Conservation (phyloP, 2,888 invertebrate species). For the Macrosoma leucophasiata region DNA sequence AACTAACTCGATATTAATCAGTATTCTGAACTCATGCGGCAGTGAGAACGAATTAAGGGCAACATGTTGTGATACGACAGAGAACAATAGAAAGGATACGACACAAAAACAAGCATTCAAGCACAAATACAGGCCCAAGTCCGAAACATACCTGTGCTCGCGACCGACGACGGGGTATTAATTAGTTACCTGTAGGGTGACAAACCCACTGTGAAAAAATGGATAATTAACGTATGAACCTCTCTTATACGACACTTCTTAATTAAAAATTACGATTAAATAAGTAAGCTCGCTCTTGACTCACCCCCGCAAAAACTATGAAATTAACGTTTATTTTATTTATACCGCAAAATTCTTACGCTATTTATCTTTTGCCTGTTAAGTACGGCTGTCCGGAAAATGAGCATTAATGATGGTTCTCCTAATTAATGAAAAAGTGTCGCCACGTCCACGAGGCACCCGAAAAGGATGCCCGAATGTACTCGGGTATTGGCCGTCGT, state of each 20-base stretch:
- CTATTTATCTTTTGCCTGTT: too few relatives aligned
- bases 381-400: constrained; percentile 48
- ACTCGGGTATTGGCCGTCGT: constrained; percentile 63
- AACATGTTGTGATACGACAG: constrained; percentile 63
- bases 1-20: constrained; percentile 43
- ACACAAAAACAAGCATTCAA: constrained; percentile 58
- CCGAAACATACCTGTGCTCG: constrained; percentile 42
- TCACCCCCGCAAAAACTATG: too few relatives aligned
- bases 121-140: constrained; percentile 46
- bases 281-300: too few relatives aligned
- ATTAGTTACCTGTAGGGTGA: constrained; percentile 65
- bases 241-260: too few relatives aligned
- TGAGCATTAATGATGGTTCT: constrained; percentile 61
- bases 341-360: too few relatives aligned
- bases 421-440: constrained; percentile 72
- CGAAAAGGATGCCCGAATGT: constrained; percentile 65
- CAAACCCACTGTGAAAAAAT: too few relatives aligned
- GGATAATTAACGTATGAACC: constrained; percentile 1
- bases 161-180: constrained; percentile 51
- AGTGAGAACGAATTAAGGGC: constrained; percentile 69
- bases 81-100: constrained; percentile 64
- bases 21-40: constrained; percentile 63
- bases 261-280: too few relatives aligned
- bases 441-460: constrained; percentile 54
- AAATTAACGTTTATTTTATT: too few relatives aligned